Evolutionary conservation across 2,113 vertebrate genomes (phyloP), one percentile per base, ranked within the genome.

Genomic region (Sitta europaea): DNA sequence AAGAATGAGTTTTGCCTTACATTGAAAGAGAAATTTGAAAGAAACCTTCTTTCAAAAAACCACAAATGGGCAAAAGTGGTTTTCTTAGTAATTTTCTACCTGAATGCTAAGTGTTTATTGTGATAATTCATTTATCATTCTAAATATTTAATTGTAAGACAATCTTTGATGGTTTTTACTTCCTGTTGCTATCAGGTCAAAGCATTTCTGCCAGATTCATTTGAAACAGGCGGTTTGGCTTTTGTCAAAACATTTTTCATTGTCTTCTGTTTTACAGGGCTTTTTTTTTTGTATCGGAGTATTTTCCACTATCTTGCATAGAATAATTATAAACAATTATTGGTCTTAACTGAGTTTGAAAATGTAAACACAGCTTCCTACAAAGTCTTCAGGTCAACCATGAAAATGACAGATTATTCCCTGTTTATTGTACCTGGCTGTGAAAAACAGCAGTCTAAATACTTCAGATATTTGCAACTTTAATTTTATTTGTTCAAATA

Each of bases 111-210:
- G 58, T 85, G 45, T 94, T 72, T 72, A 57, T 66, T 70, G 63
- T 50, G 35, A 74, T 87, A 65, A 43, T 86, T 94, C 58, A 62
- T 94, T 94, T 90, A 51, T 94, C 58, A 70, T 85, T 83, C 42
- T 93, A 86, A 96, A 88, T 97, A 95, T 95, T 96, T 91, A 85
- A 90, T 83, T 88, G 38, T 63, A 67, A 81, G 51, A n/a, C 17
- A 80, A 35, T 31, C 80, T 36, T 87, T 63, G 48, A 27, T 50
- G 16, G 54, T 78, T 93, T 72, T 86, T 79, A 55, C 38, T 90
- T 96, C 38, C 74, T 62, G 19, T 31, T 62, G 25, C 22, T 57
- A 23, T 71, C 5, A 11, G 59, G 38, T 63, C 58, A 62, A 42
- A 58, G 29, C 0, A 3, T 71, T 93, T 90, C 72, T 86, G 33